Evolutionary conservation across 2,888 invertebrate genomes (phyloP), one percentile per base, ranked within the genome.

Genomic region (Clunio marinus): DNA sequence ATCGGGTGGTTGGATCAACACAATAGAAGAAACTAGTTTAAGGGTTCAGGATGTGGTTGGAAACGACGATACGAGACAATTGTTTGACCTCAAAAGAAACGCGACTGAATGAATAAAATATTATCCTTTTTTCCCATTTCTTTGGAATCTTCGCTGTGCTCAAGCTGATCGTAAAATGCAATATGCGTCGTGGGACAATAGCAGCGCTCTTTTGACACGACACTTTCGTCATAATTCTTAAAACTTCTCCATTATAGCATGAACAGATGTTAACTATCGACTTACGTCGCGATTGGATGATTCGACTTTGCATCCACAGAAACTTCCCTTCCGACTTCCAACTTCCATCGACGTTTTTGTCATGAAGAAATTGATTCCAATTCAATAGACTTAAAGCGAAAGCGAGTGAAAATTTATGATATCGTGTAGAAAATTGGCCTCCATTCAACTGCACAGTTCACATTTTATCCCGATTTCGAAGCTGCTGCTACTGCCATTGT

Each of bases 381-480:
- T 62, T 63, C 63, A 63, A 63, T 63, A 63, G 45, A 45, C 45
- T 63, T 17, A 7, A 15, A 15, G 10, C 24, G 22, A 7, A 15
- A 15, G 10, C 24, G 22, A 15, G 20, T 25, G 57, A 15, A 57
- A 60, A 63, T 62, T 62, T 62, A 62, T 46, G 45, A 63, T 63
- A 20, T 63, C 63, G 63, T 63, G 63, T 63, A 63, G 63, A 63
- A 63, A 63, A 63, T 63, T 63, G 63, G 63, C 63, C 63, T 63
- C 46, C 46, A 63, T 63, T 63, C 45, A 63, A 45, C 25, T 60
- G 32, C 60, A 60, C 51, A 20, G n/a, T 51, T 20, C 20, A 51
- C 17, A 4, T 32, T 22, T 20, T 17, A 22, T 10, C 51, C 51
- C 51, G 51, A 22, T 15, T 10, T n/a, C 41, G 2, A 41, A 5